Conservation (phyloP, 2,113 vertebrate species). For the Myrmecophaga tridactyla region DNA sequence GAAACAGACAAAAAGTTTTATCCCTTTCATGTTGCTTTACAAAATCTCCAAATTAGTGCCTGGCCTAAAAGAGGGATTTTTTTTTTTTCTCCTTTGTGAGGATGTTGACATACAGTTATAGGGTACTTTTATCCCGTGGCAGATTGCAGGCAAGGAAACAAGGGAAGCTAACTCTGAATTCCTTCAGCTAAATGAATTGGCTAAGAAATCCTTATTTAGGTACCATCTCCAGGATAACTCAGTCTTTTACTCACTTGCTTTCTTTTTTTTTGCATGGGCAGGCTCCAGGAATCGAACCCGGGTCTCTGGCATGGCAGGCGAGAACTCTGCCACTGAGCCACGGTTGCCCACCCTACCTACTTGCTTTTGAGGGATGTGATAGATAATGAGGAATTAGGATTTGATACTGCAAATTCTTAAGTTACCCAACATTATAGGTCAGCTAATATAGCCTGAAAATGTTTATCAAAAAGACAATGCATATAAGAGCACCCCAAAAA, state of each 20-base stretch:
- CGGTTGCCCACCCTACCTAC: too few species aligned
- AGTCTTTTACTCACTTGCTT: background rate
- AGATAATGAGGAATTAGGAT: background rate
- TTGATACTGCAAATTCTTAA: background rate
- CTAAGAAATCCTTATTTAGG: background rate
- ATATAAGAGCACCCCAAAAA: background rate
- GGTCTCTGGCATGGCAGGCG: too few species aligned
- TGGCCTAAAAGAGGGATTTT: background rate
- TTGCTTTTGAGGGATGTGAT: background rate
- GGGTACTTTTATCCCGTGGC: background rate
- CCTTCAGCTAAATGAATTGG: background rate
- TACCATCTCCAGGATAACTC: background rate
- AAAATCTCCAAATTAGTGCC: conserved; percentile 39
- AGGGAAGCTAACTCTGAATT: background rate
- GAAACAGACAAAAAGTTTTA: conserved; percentile 42
- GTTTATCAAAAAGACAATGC: background rate
- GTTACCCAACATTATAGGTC: background rate
- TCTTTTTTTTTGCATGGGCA: too few species aligned
- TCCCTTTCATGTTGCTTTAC: conserved; percentile 31
- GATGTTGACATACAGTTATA: background rate
- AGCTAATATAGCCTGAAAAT: background rate
- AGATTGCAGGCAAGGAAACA: background rate
- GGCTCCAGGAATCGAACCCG: too few species aligned
- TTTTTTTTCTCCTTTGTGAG: conserved; percentile 1
- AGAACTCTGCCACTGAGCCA: too few species aligned